phyloP scores from a whole-genome alignment of 2,888 invertebrate genomes.

The Calameuta idolon region DNA sequence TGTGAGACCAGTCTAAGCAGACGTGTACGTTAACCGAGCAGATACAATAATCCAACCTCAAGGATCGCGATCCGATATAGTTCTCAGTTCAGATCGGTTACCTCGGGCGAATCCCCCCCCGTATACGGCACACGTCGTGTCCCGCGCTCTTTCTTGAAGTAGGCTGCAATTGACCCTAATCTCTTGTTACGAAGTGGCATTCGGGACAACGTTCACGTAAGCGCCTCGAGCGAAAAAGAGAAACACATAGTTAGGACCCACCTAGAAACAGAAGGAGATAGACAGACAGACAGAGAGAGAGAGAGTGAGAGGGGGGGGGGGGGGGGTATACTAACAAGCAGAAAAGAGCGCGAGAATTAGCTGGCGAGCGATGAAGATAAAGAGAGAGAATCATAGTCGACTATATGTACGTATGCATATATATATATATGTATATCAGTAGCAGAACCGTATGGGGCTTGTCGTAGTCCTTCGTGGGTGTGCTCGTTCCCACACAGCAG shows the following conservation, averaged over 20 bases:
- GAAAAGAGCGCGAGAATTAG: neutral
- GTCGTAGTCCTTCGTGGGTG: constrained; percentile 7
- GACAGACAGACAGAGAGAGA: neutral
- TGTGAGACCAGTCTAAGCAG: neutral
- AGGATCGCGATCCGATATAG: neutral
- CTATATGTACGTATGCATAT: no score
- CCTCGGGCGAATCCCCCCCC: neutral
- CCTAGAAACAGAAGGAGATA: neutral
- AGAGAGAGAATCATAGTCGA: neutral
- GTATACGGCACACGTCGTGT: neutral
- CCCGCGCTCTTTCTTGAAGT: neutral
- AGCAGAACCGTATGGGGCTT: neutral
- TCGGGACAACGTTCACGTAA: neutral
- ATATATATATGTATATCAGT: neutral
- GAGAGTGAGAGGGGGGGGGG: no score
- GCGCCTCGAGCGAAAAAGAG: constrained; percentile 4
- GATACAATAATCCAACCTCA: neutral
- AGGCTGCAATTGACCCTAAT: constrained; percentile 8
- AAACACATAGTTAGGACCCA: neutral
- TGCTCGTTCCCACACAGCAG: constrained; percentile 4
- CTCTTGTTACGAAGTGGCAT: constrained; percentile 3
- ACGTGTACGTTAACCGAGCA: neutral
- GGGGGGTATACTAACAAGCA: neutral
- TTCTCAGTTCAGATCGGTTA: neutral
- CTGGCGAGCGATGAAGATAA: no score